These are phyloP conservation scores for Elephantulus edwardii DNA, from an alignment of 2,113 vertebrate genomes.

Conservation along the genomic window DNA sequence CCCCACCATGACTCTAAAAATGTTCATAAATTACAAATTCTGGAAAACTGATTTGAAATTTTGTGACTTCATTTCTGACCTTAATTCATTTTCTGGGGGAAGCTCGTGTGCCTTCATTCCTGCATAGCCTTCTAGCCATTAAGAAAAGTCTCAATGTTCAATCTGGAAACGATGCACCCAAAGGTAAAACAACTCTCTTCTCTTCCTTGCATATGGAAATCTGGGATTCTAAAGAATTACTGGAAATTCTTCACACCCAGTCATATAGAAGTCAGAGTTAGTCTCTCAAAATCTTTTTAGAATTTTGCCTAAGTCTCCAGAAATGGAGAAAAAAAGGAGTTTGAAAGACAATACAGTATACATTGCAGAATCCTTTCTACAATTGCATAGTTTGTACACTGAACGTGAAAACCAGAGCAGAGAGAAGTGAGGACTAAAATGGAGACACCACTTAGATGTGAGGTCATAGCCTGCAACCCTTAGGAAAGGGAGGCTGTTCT, in stretches of 20 bases:
- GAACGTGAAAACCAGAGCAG: not conserved
- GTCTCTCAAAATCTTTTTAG: not conserved
- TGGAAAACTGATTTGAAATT: constrained; percentile 46
- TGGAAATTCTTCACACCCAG: not conserved
- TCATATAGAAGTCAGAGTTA: not conserved
- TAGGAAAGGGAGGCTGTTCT: fast-evolving
- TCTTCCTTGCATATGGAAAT: not conserved
- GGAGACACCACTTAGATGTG: not conserved
- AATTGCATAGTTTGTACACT: not conserved
- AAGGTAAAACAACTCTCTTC: not conserved
- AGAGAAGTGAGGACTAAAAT: not conserved
- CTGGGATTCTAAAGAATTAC: not conserved
- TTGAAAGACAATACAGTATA: not conserved
- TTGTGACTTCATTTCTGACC: constrained; percentile 64
- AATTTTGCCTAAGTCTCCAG: not conserved
- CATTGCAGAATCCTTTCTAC: not conserved
- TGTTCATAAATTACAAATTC: constrained; percentile 10
- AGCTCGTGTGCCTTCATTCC: not conserved
- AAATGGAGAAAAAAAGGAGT: not conserved
- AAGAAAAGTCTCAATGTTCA: not conserved
- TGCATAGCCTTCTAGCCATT: not conserved
- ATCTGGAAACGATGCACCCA: not conserved
- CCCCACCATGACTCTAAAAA: not conserved
- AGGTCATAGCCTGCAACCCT: no score
- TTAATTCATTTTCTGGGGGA: constrained; percentile 45